Conservation (phyloP, 2,797 vertebrate species). For the Sebastes iracundus region DNA sequence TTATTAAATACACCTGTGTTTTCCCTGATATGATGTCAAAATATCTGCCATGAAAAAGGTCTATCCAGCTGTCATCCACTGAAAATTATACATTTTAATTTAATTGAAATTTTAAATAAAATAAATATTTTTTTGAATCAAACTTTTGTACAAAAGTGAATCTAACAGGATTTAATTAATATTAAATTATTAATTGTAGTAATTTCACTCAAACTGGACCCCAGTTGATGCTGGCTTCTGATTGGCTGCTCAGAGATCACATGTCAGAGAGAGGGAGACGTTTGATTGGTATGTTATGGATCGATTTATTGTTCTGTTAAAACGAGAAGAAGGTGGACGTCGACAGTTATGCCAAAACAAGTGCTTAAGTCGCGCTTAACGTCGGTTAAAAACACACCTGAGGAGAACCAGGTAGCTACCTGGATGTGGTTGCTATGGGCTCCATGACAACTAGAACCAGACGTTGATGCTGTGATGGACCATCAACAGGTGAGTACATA, state of each 20-base stretch:
- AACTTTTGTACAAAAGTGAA: background rate
- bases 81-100: too few relatives aligned
- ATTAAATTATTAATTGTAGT: background rate
- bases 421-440: background rate
- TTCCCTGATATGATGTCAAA: background rate
- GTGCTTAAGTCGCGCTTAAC: background rate
- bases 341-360: too few relatives aligned
- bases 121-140: background rate
- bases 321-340: background rate
- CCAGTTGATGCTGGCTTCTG: background rate
- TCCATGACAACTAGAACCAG: background rate
- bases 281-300: background rate
- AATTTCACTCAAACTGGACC: background rate
- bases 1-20: too few relatives aligned
- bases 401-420: background rate
- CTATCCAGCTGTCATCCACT: background rate
- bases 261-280: background rate
- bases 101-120: too few relatives aligned
- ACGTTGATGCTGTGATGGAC: background rate
- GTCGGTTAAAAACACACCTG: background rate
- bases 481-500: background rate
- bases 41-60: background rate
- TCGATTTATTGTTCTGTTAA: background rate
- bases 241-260: background rate
- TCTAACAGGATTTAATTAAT: background rate